These are phyloP conservation scores for Crocodylus rhombifer DNA, from an alignment of 2,797 vertebrate genomes.

Conservation along the genomic window DNA sequence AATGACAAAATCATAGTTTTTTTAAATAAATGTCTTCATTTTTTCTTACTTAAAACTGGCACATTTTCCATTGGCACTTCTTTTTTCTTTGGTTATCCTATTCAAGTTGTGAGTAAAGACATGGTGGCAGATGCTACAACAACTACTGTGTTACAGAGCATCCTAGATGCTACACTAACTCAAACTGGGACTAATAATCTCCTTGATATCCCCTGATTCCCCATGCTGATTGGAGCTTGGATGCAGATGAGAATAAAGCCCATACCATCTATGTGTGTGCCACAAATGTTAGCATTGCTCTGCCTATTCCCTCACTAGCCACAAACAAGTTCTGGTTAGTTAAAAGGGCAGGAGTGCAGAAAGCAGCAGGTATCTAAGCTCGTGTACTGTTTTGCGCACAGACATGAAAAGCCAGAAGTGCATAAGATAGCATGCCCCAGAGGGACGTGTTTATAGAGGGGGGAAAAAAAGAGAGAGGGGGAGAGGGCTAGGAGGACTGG, in stretches of 20 bases:
- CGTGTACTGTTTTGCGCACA: neutral
- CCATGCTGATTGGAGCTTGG: neutral
- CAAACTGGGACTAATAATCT: neutral
- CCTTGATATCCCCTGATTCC: neutral
- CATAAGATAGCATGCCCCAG: neutral
- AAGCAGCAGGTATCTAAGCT: neutral
- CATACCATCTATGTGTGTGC: neutral
- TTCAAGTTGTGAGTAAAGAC: neutral
- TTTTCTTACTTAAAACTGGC: neutral
- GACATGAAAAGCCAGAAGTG: constrained; percentile 1
- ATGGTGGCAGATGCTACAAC: neutral
- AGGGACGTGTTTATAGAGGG: neutral
- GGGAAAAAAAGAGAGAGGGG: no score
- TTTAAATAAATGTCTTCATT: neutral
- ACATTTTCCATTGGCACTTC: neutral
- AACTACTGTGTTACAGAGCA: neutral
- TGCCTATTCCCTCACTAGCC: neutral
- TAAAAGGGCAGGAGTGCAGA: neutral
- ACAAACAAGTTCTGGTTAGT: neutral
- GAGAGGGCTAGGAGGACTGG: neutral
- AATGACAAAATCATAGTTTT: neutral
- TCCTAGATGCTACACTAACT: no score
- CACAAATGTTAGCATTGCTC: neutral
- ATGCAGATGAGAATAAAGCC: neutral
- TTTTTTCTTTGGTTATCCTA: neutral